These are phyloP conservation scores for Yoshiicerus persimilis DNA, from an alignment of 1,140 invertebrate species.

Conservation along the genomic window DNA sequence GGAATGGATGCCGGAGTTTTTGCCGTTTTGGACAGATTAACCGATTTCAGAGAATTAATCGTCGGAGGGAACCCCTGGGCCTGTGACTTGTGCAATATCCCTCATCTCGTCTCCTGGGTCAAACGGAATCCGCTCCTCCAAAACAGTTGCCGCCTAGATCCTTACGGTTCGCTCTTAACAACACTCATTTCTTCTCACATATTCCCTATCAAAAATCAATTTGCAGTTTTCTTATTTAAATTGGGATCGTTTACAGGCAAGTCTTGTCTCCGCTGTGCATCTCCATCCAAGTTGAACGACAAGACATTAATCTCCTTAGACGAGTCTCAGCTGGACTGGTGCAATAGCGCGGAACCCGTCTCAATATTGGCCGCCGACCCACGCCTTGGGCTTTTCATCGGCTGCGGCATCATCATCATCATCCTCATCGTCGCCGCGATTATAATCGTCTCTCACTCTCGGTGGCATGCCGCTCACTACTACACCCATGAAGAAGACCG, in stretches of 20 bases:
- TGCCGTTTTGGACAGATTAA: slow-evolving; percentile 30
- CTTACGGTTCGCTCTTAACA: slow-evolving; percentile 1
- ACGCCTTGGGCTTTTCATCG: slow-evolving; percentile 52
- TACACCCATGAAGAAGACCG: slow-evolving; percentile 68
- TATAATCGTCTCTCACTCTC: slow-evolving; percentile 55
- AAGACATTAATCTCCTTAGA: slow-evolving; percentile 38
- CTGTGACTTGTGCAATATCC: slow-evolving; percentile 46
- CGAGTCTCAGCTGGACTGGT: slow-evolving; percentile 40
- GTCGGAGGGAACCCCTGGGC: slow-evolving; percentile 43
- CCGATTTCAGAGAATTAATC: slow-evolving; percentile 30
- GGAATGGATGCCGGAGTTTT: slow-evolving; percentile 42
- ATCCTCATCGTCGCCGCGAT: slow-evolving; percentile 52
- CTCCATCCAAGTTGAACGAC: slow-evolving; percentile 31
- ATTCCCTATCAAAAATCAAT: too few species aligned
- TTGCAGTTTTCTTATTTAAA: neutral
- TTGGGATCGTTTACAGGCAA: slow-evolving; percentile 25
- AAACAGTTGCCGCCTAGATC: slow-evolving; percentile 32
- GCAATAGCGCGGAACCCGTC: slow-evolving; percentile 37
- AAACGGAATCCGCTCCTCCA: slow-evolving; percentile 25
- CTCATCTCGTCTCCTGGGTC: slow-evolving; percentile 40
- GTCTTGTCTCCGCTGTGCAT: slow-evolving; percentile 43
- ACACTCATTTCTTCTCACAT: too few species aligned
- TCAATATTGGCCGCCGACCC: slow-evolving; percentile 47
- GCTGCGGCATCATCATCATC: slow-evolving; percentile 51
- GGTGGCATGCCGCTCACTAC: slow-evolving; percentile 68